Evolutionary conservation across 2,797 vertebrate species (phyloP).

Genomic region (Peromyscus attwateri): DNA sequence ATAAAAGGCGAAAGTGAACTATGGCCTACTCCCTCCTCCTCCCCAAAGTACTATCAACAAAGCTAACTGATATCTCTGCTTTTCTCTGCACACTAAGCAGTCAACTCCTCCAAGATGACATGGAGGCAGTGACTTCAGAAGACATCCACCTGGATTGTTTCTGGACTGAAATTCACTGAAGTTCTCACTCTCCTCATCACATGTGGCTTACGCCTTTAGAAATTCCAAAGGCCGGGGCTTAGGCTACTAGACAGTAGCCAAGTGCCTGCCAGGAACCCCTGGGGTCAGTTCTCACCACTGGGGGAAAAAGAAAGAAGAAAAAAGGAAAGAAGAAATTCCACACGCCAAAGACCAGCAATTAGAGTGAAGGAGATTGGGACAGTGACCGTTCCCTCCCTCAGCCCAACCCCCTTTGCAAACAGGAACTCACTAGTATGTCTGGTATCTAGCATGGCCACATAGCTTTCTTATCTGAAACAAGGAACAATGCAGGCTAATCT

Average conservation of each 20-base stretch:
- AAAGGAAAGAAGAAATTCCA: background rate
- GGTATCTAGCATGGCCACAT: background rate
- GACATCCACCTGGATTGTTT: background rate
- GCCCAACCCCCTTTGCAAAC: background rate
- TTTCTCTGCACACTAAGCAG: background rate
- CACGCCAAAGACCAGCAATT: background rate
- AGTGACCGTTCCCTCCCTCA: background rate
- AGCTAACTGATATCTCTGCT: background rate
- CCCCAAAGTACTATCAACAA: background rate
- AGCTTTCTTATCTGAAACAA: background rate
- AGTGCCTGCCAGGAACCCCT: background rate
- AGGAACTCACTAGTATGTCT: background rate
- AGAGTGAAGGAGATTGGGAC: background rate
- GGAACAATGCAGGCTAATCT: background rate
- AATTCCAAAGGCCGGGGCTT: background rate
- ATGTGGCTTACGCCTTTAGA: background rate
- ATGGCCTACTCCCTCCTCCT: rapidly evolving
- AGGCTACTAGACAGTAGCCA: background rate
- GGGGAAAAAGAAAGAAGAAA: background rate
- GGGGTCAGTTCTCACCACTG: background rate
- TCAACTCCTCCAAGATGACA: background rate
- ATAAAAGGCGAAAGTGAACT: too few species aligned
- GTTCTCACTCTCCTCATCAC: slow-evolving; percentile 10
- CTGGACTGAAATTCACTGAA: background rate
- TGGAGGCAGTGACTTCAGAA: background rate